Conservation (phyloP, 2,797 vertebrate genomes). For the Natrix natrix region DNA sequence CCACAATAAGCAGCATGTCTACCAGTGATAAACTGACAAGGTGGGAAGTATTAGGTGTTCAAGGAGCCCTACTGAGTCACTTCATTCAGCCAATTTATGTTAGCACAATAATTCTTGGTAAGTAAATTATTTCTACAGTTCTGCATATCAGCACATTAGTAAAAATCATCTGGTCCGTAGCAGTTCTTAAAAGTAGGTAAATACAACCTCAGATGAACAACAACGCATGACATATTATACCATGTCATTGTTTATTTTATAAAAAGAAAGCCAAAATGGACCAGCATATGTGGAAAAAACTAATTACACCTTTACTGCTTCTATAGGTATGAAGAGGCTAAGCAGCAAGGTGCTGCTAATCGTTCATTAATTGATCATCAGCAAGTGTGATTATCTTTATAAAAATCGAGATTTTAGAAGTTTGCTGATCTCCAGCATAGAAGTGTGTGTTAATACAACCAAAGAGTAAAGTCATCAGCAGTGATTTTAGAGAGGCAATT, state of each 20-base stretch:
- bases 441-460: neutral
- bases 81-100: slow-evolving; percentile 92
- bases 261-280: neutral
- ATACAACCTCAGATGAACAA: neutral
- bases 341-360: neutral
- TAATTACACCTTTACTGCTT: neutral
- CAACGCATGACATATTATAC: neutral
- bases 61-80: slow-evolving; percentile 91
- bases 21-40: slow-evolving; percentile 89
- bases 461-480: neutral
- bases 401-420: neutral
- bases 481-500: neutral
- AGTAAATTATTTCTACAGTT: slow-evolving; percentile 50
- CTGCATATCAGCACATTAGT: neutral
- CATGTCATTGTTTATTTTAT: neutral
- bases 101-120: slow-evolving; percentile 85
- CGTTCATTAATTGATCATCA: neutral
- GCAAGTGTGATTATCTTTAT: neutral
- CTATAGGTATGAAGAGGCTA: neutral
- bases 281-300: neutral
- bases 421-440: neutral
- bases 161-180: neutral
- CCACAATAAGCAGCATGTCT: slow-evolving; percentile 85
- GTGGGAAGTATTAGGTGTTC: slow-evolving; percentile 93
- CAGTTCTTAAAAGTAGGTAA: neutral